phyloP scores from a whole-genome alignment of 53 echinoderm and acorn worm species.

The Pentamera pediparva region DNA sequence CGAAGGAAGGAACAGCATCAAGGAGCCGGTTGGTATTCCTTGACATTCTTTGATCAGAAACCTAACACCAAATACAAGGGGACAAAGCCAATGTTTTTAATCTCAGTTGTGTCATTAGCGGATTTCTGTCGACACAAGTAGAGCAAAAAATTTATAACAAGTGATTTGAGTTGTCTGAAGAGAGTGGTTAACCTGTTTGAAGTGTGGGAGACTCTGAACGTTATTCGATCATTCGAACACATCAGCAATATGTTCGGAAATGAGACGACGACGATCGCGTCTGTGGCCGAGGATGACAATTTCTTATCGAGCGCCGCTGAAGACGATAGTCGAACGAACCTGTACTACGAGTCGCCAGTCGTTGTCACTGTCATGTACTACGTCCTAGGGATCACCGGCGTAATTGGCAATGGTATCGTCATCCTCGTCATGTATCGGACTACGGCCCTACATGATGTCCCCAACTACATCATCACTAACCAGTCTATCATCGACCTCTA shows the following conservation, averaged over 20 bases:
- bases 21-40: no score
- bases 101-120: no score
- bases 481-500: constrained; percentile 43
- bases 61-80: no score
- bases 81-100: no score
- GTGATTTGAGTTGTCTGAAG: no score
- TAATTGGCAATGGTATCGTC: constrained; percentile 43
- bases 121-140: no score
- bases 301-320: not conserved
- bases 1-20: no score
- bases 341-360: constrained; percentile 1
- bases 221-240: no score
- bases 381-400: constrained; percentile 34
- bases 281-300: not conserved
- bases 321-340: constrained; percentile 19
- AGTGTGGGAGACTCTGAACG: no score
- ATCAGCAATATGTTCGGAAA: not conserved
- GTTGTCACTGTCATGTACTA: constrained; percentile 17
- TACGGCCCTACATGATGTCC: constrained; percentile 25
- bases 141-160: no score
- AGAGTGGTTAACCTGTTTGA: no score
- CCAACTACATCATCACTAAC: constrained; percentile 44
- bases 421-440: constrained; percentile 24
- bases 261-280: not conserved
- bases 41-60: no score